phyloP scores from a whole-genome alignment of 1,140 invertebrate species.

The Rhysida immarginata region DNA sequence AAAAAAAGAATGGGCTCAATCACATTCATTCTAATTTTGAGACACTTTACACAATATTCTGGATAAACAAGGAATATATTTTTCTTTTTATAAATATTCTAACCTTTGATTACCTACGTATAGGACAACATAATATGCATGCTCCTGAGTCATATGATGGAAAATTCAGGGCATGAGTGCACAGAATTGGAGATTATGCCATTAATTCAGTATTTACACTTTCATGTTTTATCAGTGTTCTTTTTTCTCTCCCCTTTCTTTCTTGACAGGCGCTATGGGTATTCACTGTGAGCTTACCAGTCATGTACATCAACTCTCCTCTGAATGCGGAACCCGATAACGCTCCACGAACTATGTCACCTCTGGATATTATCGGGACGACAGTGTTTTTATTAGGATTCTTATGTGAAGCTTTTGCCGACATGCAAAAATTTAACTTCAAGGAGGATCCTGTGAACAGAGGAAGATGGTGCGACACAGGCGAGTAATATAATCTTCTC shows the following conservation, averaged over 20 bases:
- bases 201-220: too few relatives aligned
- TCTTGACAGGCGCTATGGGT: conserved; percentile 91
- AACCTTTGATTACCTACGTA: too few relatives aligned
- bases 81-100: too few relatives aligned
- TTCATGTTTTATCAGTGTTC: too few relatives aligned
- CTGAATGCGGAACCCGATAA: conserved; percentile 32
- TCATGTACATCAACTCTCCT: conserved; percentile 82
- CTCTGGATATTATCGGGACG: conserved; percentile 64
- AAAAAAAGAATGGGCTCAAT: too few relatives aligned
- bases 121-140: too few relatives aligned
- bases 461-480: conserved; percentile 75
- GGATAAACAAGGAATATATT: neutral
- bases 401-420: conserved; percentile 71
- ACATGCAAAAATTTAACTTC: conserved; percentile 80
- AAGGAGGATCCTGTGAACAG: conserved; percentile 67
- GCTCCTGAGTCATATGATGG: too few relatives aligned
- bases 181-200: too few relatives aligned
- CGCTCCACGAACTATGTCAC: conserved; percentile 47
- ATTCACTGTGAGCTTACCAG: conserved; percentile 74
- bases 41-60: neutral
- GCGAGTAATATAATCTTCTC: too few relatives aligned
- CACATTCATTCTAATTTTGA: too few relatives aligned
- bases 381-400: conserved; percentile 68
- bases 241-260: too few relatives aligned
- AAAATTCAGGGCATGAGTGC: too few relatives aligned